A percentile compares a stretch with the other conserved stretches of the same genome.
Evolutionary conservation across 1,140 invertebrate species (phyloP).

Genomic region (Sesamia nonagrioides): DNA sequence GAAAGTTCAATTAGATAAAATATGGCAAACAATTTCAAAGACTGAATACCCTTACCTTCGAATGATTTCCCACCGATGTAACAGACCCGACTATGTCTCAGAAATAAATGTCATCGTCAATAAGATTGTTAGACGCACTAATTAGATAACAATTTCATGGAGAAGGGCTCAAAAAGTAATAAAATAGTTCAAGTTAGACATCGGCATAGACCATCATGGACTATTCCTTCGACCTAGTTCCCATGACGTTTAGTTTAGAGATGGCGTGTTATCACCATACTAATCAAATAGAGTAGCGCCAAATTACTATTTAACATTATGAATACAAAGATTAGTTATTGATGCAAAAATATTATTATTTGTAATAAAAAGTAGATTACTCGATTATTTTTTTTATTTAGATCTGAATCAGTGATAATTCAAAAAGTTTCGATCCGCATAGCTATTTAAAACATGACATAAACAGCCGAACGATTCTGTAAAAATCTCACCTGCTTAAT

Average conservation of each 20-base stretch:
- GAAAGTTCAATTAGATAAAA: conserved; percentile 77
- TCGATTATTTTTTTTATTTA: too few relatives aligned
- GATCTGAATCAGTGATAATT: too few relatives aligned
- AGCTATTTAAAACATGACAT: too few relatives aligned
- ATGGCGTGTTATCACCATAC: conserved; percentile 41
- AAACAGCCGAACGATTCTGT: too few relatives aligned
- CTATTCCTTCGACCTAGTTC: conserved; percentile 81
- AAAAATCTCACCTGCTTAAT: too few relatives aligned
- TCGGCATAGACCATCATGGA: too few relatives aligned
- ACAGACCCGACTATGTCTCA: conserved; percentile 57
- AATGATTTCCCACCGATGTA: conserved; percentile 65
- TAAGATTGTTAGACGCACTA: conserved; percentile 54
- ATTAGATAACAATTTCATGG: conserved; percentile 51
- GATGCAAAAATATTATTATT: too few relatives aligned
- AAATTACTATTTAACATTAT: conserved; percentile 4
- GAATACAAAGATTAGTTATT: neutral
- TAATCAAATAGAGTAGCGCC: conserved; percentile 21
- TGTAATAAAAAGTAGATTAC: too few relatives aligned
- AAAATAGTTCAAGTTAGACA: conserved; percentile 69
- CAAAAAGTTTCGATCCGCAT: too few relatives aligned
- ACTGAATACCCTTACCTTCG: conserved; percentile 72
- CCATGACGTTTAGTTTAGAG: conserved; percentile 67
- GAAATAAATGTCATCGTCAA: conserved; percentile 68
- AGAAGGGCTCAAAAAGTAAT: conserved; percentile 49
- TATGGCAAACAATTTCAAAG: conserved; percentile 78